Base-by-base conservation (phyloP, 2,113 vertebrate species). In the Anser brachyrhynchus region DNA sequence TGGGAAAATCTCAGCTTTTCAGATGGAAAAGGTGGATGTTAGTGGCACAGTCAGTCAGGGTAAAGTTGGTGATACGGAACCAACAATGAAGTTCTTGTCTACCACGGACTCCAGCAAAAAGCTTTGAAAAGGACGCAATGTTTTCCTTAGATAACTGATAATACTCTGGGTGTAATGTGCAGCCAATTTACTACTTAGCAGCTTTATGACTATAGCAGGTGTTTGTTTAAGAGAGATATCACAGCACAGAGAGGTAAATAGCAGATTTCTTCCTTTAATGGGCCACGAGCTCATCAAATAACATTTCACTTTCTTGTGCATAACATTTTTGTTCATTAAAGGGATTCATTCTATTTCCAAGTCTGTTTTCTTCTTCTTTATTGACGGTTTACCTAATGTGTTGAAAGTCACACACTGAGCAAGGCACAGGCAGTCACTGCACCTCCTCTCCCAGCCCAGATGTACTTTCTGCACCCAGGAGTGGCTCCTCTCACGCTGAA, bases 191-290 rank as follows among this genome's bases (percentile, higher is more conserved):
- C 91, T 85, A 95, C 90, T 96, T 81, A 90, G 84, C 85, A 59
- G 51, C 83, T 94, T 84, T 89, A n/a, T 72, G 52, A 66, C 85
- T 92, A 52, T 37, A 90, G 70, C 95, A 94, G 92, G 69, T 96
- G 93, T 96, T 96, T 95, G 94, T 91, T 96, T 87, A 92, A 95
- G 83, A 84, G 88, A 93, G 72, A 65, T 95, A 94, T 94, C 92
- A 58, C 83, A 75, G 88, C 59, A 51, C 72, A 81, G 72, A 67
- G 87, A 89, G 76, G 95, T 88, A 96, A 96, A 93, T 35, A 87
- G 96, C 85, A 89, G 76, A 89, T 93, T 93, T 88, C 89, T 91
- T 85, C 91, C 91, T 94, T 84, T 92, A 80, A 85, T 73, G 89
- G 87, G 52, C 52, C 90, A 92, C 76, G 72, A 76, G 72, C 79